Conservation (phyloP, 2,797 vertebrate species). For the Bryconaethiops microstoma region DNA sequence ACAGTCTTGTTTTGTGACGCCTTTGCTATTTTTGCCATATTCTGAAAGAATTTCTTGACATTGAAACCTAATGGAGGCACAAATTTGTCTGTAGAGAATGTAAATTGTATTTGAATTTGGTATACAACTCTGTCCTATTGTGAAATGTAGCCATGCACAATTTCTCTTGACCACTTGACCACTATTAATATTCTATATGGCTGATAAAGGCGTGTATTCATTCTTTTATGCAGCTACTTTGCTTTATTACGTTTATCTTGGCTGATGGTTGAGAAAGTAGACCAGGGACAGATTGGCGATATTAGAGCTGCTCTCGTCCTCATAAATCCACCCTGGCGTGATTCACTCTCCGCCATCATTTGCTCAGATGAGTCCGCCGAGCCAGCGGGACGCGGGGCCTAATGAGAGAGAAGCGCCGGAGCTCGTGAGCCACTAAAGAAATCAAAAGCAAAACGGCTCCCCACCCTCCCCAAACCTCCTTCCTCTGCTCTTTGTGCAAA, state of each 20-base stretch:
- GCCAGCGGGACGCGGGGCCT: slow-evolving; percentile 14
- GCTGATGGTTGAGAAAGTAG: neutral
- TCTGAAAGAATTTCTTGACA: too few species aligned
- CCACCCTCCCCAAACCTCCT: neutral
- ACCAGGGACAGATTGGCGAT: neutral
- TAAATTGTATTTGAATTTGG: too few species aligned
- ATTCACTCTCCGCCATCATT: slow-evolving; percentile 4
- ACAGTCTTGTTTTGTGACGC: too few species aligned
- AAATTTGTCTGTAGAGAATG: too few species aligned
- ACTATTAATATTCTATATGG: too few species aligned
- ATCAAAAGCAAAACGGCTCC: slow-evolving; percentile 27
- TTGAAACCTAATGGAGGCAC: too few species aligned
- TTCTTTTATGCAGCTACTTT: too few species aligned
- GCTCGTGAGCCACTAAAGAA: neutral
- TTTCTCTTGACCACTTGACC: too few species aligned
- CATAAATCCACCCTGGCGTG: neutral
- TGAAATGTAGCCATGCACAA: too few species aligned
- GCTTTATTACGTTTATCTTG: neutral
- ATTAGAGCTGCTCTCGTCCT: neutral
- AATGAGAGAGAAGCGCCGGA: slow-evolving; percentile 31
- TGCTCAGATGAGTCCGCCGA: slow-evolving; percentile 6
- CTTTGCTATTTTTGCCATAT: too few species aligned
- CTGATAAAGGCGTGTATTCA: too few species aligned
- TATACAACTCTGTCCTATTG: too few species aligned
- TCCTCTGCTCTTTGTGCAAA: slow-evolving; percentile 22